Conservation (phyloP, 2,113 vertebrate species). For the Halcyon senegalensis region DNA sequence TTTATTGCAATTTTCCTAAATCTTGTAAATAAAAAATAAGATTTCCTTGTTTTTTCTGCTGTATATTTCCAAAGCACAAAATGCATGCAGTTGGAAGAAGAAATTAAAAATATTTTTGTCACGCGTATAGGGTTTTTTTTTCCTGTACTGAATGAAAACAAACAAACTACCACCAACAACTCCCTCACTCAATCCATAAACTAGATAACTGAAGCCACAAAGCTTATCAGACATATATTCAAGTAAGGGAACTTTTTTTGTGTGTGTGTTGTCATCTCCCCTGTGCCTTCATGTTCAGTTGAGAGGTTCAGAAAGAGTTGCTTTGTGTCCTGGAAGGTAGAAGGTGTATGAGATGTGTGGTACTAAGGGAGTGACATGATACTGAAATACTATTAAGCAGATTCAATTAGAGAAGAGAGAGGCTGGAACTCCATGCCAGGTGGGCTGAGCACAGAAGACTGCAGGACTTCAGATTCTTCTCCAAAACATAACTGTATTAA, state of each 20-base stretch:
- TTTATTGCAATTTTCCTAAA: neutral
- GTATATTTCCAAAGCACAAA: neutral
- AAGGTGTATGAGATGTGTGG: neutral
- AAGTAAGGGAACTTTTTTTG: neutral
- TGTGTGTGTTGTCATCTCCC: no score
- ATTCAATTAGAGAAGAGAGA: neutral
- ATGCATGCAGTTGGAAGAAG: fast-evolving
- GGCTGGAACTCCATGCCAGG: neutral
- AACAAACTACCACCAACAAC: fast-evolving
- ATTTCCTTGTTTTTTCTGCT: neutral
- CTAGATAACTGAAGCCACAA: neutral
- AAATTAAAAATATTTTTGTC: neutral
- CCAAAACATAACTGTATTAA: neutral
- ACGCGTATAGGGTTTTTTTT: neutral
- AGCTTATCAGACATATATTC: neutral
- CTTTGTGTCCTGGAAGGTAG: neutral
- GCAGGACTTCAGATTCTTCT: neutral
- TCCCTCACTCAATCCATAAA: neutral
- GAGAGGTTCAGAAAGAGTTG: neutral
- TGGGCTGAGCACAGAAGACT: neutral
- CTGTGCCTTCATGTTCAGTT: neutral
- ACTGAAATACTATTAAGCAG: neutral
- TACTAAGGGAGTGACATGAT: neutral
- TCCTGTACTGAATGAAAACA: neutral
- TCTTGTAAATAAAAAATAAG: neutral